Conservation (phyloP, 2,797 vertebrate species). For the Lophotriccus pileatus region DNA sequence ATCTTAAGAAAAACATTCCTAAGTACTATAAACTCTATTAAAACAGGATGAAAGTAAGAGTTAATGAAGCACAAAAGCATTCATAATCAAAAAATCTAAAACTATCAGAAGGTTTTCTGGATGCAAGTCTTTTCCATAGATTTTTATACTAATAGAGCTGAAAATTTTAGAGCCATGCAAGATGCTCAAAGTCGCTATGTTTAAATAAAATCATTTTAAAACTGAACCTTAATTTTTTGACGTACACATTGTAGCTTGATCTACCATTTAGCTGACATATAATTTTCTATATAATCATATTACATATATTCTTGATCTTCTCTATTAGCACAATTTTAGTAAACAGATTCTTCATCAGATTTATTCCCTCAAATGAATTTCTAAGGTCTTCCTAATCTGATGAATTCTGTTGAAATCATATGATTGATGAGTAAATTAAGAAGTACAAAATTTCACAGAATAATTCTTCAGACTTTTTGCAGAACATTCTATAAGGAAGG, state of each 20-base stretch:
- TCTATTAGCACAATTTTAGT: not conserved
- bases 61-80: not conserved
- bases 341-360: not conserved
- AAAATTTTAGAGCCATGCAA: not conserved
- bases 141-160: not conserved
- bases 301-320: not conserved
- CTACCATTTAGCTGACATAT: not conserved
- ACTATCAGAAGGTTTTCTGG: not conserved
- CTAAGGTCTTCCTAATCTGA: not conserved
- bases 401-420: not conserved
- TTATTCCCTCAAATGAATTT: not conserved
- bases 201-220: not conserved
- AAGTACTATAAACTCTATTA: not conserved
- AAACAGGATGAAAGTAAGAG: not conserved
- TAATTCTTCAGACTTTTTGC: not conserved
- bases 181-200: not conserved
- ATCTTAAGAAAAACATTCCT: not conserved
- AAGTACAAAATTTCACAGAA: not conserved
- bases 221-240: not conserved
- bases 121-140: not conserved
- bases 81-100: not conserved
- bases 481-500: not conserved
- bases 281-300: not conserved
- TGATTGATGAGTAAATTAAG: not conserved
- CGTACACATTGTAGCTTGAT: not conserved